phyloP scores from a whole-genome alignment of 2,113 vertebrate genomes.

The Delphinus delphis region DNA sequence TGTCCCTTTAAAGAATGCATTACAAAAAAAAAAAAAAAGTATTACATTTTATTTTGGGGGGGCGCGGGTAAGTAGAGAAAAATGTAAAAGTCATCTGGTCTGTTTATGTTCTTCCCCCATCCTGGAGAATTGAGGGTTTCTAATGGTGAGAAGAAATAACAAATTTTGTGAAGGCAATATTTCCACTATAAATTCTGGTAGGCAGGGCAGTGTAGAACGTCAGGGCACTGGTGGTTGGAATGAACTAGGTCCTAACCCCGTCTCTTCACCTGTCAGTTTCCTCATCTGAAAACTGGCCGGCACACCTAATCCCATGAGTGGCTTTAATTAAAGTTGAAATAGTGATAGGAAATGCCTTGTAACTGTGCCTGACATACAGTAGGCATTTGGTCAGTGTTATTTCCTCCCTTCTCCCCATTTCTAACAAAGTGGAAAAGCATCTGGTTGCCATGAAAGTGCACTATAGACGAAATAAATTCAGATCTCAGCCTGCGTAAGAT shows the following conservation, averaged over 20 bases:
- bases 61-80: not conserved
- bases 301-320: not conserved
- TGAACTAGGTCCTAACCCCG: not conserved
- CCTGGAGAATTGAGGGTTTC: not conserved
- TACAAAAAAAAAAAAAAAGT: too few relatives aligned
- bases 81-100: not conserved
- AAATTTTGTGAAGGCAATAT: not conserved
- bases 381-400: not conserved
- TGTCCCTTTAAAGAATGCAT: constrained; percentile 32
- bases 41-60: not conserved
- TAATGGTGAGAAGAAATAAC: not conserved
- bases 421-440: not conserved
- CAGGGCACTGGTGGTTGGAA: not conserved
- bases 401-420: not conserved
- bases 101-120: not conserved
- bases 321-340: not conserved
- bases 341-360: not conserved
- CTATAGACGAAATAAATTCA: not conserved
- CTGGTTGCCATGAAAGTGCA: not conserved
- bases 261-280: not conserved
- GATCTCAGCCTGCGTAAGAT: not conserved
- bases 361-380: not conserved
- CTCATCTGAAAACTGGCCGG: not conserved
- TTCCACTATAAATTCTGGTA: not conserved
- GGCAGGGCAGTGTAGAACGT: not conserved